Evolutionary conservation across 2,797 vertebrate genomes (phyloP).

Genomic region (Denticeps clupeoides): DNA sequence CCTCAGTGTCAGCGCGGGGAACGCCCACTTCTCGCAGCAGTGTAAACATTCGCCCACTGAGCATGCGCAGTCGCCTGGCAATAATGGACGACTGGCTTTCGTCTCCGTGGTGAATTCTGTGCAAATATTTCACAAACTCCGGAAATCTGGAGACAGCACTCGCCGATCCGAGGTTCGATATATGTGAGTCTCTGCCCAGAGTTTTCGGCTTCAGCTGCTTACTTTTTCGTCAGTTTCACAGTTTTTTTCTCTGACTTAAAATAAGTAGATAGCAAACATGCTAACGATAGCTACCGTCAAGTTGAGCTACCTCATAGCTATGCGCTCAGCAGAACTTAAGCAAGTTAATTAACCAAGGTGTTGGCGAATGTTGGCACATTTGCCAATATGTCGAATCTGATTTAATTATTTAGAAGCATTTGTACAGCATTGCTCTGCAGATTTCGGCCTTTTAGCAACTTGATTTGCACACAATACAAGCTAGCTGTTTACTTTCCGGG

Average conservation of each 20-base stretch:
- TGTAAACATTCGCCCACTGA: conserved; percentile 61
- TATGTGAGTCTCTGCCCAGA: conserved; percentile 39
- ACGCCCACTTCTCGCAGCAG: conserved; percentile 33
- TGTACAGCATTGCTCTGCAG: not conserved
- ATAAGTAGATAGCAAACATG: conserved; percentile 5
- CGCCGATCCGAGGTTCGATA: conserved; percentile 14
- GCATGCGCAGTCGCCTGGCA: conserved; percentile 52
- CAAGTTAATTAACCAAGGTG: not conserved
- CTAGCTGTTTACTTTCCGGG: conserved; percentile 16
- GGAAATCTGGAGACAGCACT: conserved; percentile 15
- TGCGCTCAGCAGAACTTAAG: not conserved
- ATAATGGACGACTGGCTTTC: conserved; percentile 60
- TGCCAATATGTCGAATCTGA: not conserved
- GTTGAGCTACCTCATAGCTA: conserved; percentile 1
- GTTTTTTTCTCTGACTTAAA: not conserved
- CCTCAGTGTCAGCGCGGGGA: conserved; percentile 13
- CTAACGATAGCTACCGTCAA: conserved; percentile 3
- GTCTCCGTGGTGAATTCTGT: conserved; percentile 33
- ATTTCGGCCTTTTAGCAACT: not conserved
- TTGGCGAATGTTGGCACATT: not conserved
- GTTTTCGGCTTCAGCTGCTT: not conserved
- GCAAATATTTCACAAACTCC: conserved; percentile 29
- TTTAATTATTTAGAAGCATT: not conserved
- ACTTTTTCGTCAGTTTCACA: not conserved
- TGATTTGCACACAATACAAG: not conserved